phyloP scores from a whole-genome alignment of 2,113 vertebrate genomes.

The Capreolus pygargus region DNA sequence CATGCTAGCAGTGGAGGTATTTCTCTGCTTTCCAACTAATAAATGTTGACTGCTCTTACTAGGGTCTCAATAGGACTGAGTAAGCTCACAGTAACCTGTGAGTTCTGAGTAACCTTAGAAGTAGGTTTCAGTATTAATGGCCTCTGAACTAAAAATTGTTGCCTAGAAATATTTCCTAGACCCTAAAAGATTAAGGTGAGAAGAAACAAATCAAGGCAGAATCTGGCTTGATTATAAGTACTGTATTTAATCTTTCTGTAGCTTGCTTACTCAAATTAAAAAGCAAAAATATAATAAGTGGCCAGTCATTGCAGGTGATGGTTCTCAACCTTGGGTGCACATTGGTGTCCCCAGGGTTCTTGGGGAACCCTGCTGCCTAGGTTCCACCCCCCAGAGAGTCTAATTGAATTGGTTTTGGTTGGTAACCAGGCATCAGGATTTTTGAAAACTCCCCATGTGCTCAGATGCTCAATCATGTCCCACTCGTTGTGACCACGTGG shows the following conservation, averaged over 20 bases:
- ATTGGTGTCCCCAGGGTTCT: background rate
- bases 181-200: background rate
- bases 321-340: background rate
- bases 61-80: background rate
- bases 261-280: constrained; percentile 19
- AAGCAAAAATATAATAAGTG: background rate
- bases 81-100: background rate
- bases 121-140: background rate
- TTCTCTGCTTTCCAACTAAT: constrained; percentile 23
- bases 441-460: background rate
- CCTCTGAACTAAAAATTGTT: background rate
- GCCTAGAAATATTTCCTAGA: constrained; percentile 2
- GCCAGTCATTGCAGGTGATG: background rate
- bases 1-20: background rate
- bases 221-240: background rate
- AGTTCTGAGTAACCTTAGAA: background rate
- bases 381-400: background rate
- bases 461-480: background rate
- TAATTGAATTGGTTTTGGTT: background rate
- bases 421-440: background rate
- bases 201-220: background rate
- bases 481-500: background rate
- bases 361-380: background rate
- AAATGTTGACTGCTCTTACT: background rate
- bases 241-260: background rate